These are phyloP conservation scores for Rhinophrynus dorsalis DNA, from an alignment of 2,797 vertebrate species.

Conservation along the genomic window DNA sequence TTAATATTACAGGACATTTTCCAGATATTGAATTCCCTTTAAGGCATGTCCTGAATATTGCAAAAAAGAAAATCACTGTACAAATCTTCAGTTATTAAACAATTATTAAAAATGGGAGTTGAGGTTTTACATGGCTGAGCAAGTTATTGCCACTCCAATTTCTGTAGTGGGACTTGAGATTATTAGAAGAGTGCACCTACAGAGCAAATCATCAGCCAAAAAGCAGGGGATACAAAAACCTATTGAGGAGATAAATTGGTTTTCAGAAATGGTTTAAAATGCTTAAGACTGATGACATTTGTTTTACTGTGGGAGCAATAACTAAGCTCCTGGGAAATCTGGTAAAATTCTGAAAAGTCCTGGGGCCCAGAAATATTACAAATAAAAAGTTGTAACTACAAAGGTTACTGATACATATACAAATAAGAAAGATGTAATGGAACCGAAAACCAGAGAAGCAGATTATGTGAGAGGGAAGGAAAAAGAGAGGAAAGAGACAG, in stretches of 20 bases:
- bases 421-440: no score
- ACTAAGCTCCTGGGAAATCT: neutral
- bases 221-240: neutral
- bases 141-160: neutral
- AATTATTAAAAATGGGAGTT: neutral
- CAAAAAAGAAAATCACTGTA: neutral
- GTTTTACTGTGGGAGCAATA: neutral
- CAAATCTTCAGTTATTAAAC: neutral
- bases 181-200: neutral
- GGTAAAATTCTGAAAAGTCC: neutral
- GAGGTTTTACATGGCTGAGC: neutral
- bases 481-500: no score
- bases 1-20: no score
- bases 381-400: neutral
- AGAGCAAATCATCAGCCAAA: neutral
- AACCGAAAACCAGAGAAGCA: no score
- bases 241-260: neutral
- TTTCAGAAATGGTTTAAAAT: neutral
- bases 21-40: no score
- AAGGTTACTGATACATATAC: no score
- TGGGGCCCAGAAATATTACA: neutral
- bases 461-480: no score
- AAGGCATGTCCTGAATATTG: no score
- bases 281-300: neutral
- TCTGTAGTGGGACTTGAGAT: neutral